These are phyloP conservation scores for Myotis pilosus DNA, from an alignment of 2,797 vertebrate genomes.

Conservation along the genomic window DNA sequence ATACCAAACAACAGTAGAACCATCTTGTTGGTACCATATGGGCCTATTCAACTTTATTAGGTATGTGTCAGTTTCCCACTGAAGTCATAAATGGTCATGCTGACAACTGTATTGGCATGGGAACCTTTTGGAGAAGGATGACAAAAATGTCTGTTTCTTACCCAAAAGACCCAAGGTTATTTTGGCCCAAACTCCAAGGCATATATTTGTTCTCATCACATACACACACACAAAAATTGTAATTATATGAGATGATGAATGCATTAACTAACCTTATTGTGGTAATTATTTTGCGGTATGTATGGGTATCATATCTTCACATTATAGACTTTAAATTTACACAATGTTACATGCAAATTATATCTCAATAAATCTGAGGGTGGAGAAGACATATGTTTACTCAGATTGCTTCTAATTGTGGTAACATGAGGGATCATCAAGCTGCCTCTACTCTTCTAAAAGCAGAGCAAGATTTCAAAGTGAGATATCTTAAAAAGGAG, in stretches of 20 bases:
- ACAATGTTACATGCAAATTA: neutral
- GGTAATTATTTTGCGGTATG: neutral
- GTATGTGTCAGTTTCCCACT: accelerated
- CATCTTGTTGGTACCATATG: neutral
- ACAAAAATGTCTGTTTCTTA: neutral
- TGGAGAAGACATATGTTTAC: neutral
- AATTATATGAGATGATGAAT: neutral
- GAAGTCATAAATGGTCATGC: neutral
- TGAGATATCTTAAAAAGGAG: neutral
- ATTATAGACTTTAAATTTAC: neutral
- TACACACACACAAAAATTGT: neutral
- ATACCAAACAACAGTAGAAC: neutral
- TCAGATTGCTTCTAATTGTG: neutral
- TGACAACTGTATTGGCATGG: neutral
- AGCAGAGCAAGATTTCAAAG: neutral
- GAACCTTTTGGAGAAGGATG: neutral
- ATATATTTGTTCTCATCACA: neutral
- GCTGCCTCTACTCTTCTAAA: neutral
- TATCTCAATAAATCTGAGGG: neutral
- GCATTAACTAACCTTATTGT: neutral
- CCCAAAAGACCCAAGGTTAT: neutral
- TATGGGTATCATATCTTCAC: neutral
- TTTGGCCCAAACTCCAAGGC: neutral
- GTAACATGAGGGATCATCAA: neutral
- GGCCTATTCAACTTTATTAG: neutral